Evolutionary conservation across 2,888 invertebrate species (phyloP).

Genomic region (Cinara cedri): DNA sequence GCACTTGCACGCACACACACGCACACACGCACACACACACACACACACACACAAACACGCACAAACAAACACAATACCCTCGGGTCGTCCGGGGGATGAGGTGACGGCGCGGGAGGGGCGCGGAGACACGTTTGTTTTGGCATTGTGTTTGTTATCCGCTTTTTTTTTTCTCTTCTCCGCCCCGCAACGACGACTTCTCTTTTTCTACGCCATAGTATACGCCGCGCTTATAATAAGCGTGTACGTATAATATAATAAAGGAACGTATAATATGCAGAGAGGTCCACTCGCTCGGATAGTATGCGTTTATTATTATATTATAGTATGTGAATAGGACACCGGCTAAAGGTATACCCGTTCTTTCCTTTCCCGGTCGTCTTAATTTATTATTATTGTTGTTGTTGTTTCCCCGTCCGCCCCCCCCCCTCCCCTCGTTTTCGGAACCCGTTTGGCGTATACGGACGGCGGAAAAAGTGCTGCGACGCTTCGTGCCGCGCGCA

Average conservation of each 20-base stretch:
- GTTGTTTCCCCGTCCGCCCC: background rate
- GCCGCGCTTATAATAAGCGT: too few species aligned
- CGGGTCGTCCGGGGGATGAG: background rate
- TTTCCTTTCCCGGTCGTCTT: conserved; percentile 25
- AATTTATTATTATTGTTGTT: background rate
- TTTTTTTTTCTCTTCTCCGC: conserved; percentile 3
- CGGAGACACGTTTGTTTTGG: conserved; percentile 22
- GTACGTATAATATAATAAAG: too few species aligned
- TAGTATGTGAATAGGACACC: too few species aligned
- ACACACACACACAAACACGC: too few species aligned
- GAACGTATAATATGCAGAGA: too few species aligned
- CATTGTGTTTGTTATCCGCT: conserved; percentile 26
- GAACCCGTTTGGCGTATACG: conserved; percentile 20
- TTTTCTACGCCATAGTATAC: too few species aligned
- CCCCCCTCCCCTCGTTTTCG: background rate
- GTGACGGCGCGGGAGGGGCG: background rate
- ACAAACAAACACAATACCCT: background rate
- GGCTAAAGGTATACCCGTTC: conserved; percentile 6
- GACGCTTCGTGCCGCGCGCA: background rate
- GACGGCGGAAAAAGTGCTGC: background rate
- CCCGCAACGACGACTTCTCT: too few species aligned
- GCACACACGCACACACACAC: background rate
- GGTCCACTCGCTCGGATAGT: background rate
- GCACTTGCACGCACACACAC: background rate
- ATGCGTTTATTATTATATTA: too few species aligned